Conservation (phyloP, 2,888 invertebrate species). For the Yponomeuta cagnagella region DNA sequence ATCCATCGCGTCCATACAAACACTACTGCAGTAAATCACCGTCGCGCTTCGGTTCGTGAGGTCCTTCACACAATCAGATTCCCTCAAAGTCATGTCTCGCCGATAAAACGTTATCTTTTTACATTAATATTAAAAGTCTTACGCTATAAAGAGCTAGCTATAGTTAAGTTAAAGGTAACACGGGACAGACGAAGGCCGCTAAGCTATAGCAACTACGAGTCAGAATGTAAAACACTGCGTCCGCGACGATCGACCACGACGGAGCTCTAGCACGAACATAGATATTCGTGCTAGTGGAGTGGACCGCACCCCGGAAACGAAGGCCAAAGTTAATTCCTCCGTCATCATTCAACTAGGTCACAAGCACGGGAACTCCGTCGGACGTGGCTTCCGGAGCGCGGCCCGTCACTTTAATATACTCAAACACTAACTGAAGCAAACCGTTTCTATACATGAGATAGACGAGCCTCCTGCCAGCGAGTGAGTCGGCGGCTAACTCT, state of each 20-base stretch:
- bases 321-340: neutral
- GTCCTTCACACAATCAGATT: neutral
- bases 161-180: neutral
- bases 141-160: constrained; percentile 12
- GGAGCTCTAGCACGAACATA: no score
- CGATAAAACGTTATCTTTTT: neutral
- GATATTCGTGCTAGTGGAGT: no score
- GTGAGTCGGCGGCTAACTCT: constrained; percentile 21
- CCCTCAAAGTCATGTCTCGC: neutral
- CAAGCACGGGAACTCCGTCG: neutral
- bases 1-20: no score
- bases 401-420: neutral
- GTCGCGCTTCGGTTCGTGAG: no score
- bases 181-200: neutral
- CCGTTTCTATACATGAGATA: neutral
- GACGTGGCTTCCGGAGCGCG: neutral
- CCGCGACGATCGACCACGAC: neutral
- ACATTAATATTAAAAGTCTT: neutral
- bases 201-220: neutral
- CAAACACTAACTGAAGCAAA: neutral
- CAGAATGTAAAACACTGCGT: neutral
- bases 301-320: neutral
- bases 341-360: neutral
- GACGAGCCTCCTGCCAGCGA: neutral
- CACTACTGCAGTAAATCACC: no score